Percentiles rank a stretch among this genome's conserved stretches.
Conservation (phyloP, 2,797 vertebrate genomes). For the Eulemur rubriventer region DNA sequence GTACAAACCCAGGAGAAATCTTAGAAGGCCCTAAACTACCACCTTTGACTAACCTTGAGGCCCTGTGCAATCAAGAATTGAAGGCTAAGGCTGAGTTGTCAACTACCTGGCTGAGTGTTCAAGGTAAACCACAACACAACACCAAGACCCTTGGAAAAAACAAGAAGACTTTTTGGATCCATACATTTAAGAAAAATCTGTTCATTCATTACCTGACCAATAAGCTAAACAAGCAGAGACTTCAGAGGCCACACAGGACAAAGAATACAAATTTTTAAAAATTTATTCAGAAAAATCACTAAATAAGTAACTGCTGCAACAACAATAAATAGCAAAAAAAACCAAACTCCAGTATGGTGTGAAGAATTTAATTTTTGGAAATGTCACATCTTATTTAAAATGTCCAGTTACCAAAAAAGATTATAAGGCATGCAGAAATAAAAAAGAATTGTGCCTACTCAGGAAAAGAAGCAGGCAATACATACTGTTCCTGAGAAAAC, state of each 20-base stretch:
- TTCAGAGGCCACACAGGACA: not conserved
- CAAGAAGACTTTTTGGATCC: not conserved
- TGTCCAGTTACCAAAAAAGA: not conserved
- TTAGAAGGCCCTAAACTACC: not conserved
- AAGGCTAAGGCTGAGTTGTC: not conserved
- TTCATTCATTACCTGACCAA: not conserved
- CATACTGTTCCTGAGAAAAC: not conserved
- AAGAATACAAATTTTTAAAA: not conserved
- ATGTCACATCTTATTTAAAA: not conserved
- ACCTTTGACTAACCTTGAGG: not conserved
- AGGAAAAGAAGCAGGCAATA: not conserved
- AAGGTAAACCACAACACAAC: not conserved
- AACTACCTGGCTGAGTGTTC: not conserved
- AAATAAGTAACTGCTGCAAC: not conserved
- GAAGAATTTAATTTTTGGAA: not conserved
- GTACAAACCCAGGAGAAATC: not conserved
- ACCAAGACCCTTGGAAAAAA: not conserved
- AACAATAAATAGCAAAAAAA: not conserved
- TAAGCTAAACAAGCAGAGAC: not conserved
- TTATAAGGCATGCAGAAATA: not conserved
- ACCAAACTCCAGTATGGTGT: not conserved
- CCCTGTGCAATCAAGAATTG: not conserved
- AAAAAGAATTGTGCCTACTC: not conserved
- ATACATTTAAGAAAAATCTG: not conserved
- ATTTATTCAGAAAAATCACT: not conserved